Base-by-base conservation (phyloP, 2,888 invertebrate species). In the Coenonympha glycerion region DNA sequence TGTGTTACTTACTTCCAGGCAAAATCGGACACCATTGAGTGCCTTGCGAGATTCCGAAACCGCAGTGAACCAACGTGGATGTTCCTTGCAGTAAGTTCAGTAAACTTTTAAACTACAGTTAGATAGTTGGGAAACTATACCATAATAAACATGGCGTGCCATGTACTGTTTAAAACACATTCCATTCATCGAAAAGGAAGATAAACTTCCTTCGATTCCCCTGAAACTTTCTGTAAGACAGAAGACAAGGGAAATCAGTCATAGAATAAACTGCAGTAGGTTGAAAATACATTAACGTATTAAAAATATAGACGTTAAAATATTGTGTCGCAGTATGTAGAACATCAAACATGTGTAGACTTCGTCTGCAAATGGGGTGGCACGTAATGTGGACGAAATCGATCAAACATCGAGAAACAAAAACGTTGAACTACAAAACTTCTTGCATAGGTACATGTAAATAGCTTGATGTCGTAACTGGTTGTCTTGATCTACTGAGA, bases 11-110 rank as follows among this genome's bases (percentile, higher is more conserved):
- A n/a, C n/a, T n/a, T n/a, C n/a, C 73, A 93, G 93, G 93, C 93
- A 1, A 93, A 93, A 75, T 88, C 93, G 16, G 95, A 97, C 71
- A 89, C 90, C 0, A 93, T 97, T 47, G 89, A 90, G 36, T 89
- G 88, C 33, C 76, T 97, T 40, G 89, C 90, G 65, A 88, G 94
- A 46, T 97, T 96, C 74, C 86, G 93, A 16, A 92, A 93, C 49
- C 92, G 91, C 64, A 95, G 96, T 73, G 94, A 97, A 70, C 97
- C 97, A 0, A 94, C 93, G 0, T 97, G 96, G 94, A 90, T 97
- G 82, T 95, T 97, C 65, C 91, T 93, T 56, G 91, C 91, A 54
- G 95, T 95, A 88, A 89, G 88, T 68, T 22, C n/a, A n/a, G n/a
- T n/a, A n/a, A n/a, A n/a, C 13, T 37, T 13, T 30, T 5, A 22